phyloP scores from a whole-genome alignment of 92 coral and sea anemone species.

The Porites lobata region DNA sequence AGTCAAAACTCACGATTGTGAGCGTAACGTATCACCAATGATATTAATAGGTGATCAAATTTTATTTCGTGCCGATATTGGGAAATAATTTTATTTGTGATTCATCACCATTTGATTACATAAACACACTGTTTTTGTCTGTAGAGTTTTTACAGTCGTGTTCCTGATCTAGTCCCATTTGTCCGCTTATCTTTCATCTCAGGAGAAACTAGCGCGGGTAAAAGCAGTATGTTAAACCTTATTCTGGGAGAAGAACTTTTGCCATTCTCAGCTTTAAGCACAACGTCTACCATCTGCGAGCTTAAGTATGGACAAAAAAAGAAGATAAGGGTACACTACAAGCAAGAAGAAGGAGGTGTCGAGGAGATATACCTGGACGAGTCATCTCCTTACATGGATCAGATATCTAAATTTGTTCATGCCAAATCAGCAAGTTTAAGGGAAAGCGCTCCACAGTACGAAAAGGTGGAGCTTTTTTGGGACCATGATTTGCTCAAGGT shows the following conservation, averaged over 20 bases:
- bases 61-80: too few relatives aligned
- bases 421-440: constrained; percentile 16
- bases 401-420: constrained; percentile 37
- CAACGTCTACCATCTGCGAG: constrained; percentile 59
- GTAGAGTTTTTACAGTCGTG: too few relatives aligned
- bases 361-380: background rate
- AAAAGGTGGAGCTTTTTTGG: constrained; percentile 9
- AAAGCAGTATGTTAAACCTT: constrained; percentile 55
- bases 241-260: constrained; percentile 11
- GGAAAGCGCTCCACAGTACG: constrained; percentile 39
- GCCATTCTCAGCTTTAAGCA: constrained; percentile 40
- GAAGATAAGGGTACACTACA: constrained; percentile 18
- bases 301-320: constrained; percentile 36
- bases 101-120: too few relatives aligned
- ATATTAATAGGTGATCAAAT: too few relatives aligned
- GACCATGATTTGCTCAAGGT: constrained; percentile 41
- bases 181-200: background rate
- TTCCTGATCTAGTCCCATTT: too few relatives aligned
- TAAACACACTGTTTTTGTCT: too few relatives aligned
- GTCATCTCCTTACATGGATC: constrained; percentile 24
- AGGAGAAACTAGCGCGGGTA: constrained; percentile 62
- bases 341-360: background rate
- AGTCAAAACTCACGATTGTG: too few relatives aligned
- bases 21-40: too few relatives aligned
- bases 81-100: too few relatives aligned